A percentile compares a stretch with the other conserved stretches of the same genome.
Evolutionary conservation across 2,797 vertebrate genomes (phyloP).

Genomic region (Urocyon cinereoargenteus): DNA sequence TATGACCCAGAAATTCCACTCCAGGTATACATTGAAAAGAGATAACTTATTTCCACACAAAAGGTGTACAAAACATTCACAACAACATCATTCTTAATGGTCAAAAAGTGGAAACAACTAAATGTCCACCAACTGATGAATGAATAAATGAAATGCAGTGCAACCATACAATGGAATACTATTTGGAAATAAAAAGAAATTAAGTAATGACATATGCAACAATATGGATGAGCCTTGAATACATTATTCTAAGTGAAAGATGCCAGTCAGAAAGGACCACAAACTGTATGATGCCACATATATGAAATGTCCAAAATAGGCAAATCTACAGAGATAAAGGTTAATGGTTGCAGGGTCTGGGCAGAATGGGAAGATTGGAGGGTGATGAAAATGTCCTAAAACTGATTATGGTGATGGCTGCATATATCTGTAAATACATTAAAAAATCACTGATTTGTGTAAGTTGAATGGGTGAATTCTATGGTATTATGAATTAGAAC

Average conservation of each 20-base stretch:
- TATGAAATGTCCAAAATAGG: background rate
- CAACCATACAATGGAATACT: background rate
- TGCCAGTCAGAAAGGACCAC: background rate
- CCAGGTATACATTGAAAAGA: background rate
- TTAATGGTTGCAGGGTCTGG: background rate
- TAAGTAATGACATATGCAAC: background rate
- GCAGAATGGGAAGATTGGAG: background rate
- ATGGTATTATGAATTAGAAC: background rate
- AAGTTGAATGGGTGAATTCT: background rate
- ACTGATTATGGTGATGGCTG: background rate
- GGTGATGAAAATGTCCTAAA: background rate
- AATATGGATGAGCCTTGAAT: background rate
- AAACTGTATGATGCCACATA: background rate
- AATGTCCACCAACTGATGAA: background rate
- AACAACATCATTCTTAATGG: background rate
- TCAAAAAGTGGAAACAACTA: background rate
- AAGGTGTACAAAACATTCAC: background rate
- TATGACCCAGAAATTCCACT: background rate
- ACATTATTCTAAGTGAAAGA: background rate
- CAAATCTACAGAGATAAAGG: background rate
- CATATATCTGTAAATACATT: background rate
- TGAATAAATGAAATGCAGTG: background rate
- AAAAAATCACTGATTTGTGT: background rate
- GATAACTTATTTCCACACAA: background rate
- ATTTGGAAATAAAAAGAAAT: conserved; percentile 7